Conservation (phyloP, 2,797 vertebrate genomes). For the Crax fasciolata region DNA sequence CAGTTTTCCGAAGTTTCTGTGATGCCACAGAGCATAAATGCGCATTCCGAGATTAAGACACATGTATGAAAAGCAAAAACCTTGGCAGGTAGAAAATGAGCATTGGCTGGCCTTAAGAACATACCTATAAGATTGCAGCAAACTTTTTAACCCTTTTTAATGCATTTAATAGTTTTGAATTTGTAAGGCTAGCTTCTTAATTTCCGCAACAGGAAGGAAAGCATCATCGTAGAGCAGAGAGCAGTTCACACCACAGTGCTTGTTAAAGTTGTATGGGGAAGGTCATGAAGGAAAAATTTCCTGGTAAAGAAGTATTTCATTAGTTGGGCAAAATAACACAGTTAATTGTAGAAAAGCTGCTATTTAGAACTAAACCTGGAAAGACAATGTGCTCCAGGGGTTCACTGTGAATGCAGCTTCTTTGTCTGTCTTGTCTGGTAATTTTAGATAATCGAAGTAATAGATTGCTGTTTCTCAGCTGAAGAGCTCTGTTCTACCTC, state of each 20-base stretch:
- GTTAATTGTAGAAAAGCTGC: not conserved
- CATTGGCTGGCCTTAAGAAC: not conserved
- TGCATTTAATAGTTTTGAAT: not conserved
- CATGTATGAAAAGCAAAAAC: conserved; percentile 12
- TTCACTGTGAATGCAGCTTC: not conserved
- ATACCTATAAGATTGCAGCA: not conserved
- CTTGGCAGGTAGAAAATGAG: not conserved
- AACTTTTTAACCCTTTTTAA: not conserved
- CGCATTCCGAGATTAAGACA: conserved; percentile 43
- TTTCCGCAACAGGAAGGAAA: not conserved
- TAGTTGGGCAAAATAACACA: not conserved
- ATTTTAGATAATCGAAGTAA: not conserved
- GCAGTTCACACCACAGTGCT: not conserved
- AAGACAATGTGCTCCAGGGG: not conserved
- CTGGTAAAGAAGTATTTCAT: not conserved
- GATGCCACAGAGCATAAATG: not conserved
- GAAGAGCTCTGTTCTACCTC: not conserved
- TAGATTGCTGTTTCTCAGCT: not conserved
- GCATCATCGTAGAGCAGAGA: not conserved
- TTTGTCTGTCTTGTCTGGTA: not conserved
- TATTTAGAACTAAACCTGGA: not conserved
- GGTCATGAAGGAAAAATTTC: not conserved
- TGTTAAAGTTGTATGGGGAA: not conserved
- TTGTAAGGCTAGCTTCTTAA: not conserved
- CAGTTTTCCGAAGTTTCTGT: not conserved